phyloP scores from a whole-genome alignment of 1,140 invertebrate species.

The Stenopsyche tienmushanensis region DNA sequence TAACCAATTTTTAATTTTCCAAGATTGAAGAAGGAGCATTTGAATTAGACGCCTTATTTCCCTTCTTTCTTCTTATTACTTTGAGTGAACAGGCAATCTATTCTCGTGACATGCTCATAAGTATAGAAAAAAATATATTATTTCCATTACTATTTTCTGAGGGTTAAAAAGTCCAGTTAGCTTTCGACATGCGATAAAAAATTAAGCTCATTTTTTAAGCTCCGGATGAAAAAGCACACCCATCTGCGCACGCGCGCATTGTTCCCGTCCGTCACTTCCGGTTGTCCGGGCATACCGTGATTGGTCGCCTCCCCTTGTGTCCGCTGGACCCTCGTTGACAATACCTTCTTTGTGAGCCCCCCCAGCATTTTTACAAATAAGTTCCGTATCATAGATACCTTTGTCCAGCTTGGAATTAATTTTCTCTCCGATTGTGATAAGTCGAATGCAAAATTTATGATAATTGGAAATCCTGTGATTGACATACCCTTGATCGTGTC shows the following conservation, averaged over 20 bases:
- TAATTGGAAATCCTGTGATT: slow-evolving; percentile 4
- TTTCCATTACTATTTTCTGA: no score
- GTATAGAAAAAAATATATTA: no score
- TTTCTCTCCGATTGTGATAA: neutral
- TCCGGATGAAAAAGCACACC: neutral
- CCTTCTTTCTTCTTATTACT: no score
- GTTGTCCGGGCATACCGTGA: neutral
- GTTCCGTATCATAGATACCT: neutral
- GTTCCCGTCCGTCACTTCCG: neutral
- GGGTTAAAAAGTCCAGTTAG: no score
- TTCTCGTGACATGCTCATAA: no score
- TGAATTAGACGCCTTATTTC: no score
- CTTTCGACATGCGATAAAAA: no score
- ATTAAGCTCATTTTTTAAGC: no score
- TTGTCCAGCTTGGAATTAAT: slow-evolving; percentile 5
- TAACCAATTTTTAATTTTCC: no score
- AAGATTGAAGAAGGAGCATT: no score
- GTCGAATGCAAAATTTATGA: slow-evolving; percentile 2
- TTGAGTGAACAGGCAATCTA: no score
- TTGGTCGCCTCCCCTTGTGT: neutral
- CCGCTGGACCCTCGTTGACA: neutral
- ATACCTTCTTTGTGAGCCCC: neutral
- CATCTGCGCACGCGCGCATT: slow-evolving; percentile 6
- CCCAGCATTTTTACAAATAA: neutral
- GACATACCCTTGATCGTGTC: neutral